A percentile compares a stretch with the other conserved stretches of the same genome.
Evolutionary conservation across 2,797 vertebrate genomes (phyloP).

Genomic region (Tapirus indicus): DNA sequence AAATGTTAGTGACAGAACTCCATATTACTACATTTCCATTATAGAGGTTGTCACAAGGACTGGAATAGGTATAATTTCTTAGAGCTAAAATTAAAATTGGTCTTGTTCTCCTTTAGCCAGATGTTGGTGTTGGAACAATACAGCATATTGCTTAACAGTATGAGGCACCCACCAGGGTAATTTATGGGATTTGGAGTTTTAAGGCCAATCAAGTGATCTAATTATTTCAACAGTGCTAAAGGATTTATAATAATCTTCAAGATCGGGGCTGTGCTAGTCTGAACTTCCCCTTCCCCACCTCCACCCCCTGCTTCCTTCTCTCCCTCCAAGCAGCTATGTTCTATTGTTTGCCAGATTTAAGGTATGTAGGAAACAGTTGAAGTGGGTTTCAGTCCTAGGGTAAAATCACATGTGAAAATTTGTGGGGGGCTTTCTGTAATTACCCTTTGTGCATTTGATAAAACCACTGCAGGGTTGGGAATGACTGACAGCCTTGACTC

Average conservation of each 20-base stretch:
- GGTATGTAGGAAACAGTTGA: neutral
- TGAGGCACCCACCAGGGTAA: conserved; percentile 51
- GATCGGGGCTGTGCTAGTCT: conserved; percentile 20
- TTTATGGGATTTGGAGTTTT: conserved; percentile 60
- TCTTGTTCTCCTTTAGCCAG: conserved; percentile 40
- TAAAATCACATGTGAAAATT: conserved; percentile 57
- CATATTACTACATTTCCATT: conserved; percentile 1
- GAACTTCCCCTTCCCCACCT: neutral
- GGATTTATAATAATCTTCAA: conserved; percentile 70
- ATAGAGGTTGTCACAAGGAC: conserved; percentile 43
- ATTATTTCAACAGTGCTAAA: conserved; percentile 67
- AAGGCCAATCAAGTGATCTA: conserved; percentile 74
- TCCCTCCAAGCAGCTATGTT: neutral
- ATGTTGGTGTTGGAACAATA: conserved; percentile 54
- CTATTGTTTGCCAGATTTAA: conserved; percentile 59
- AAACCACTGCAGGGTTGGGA: conserved; percentile 23
- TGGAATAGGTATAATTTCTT: conserved; percentile 65
- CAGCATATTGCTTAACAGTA: neutral
- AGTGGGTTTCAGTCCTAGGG: conserved; percentile 52
- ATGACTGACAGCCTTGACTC: conserved; percentile 60
- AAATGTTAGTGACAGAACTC: conserved; percentile 52
- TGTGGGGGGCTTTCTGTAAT: conserved; percentile 58
- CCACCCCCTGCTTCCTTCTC: conserved; percentile 22
- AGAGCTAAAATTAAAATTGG: conserved; percentile 68
- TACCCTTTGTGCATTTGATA: conserved; percentile 62